Evolutionary conservation across 2,888 invertebrate species (phyloP).

Genomic region (Ophion obscuratus): DNA sequence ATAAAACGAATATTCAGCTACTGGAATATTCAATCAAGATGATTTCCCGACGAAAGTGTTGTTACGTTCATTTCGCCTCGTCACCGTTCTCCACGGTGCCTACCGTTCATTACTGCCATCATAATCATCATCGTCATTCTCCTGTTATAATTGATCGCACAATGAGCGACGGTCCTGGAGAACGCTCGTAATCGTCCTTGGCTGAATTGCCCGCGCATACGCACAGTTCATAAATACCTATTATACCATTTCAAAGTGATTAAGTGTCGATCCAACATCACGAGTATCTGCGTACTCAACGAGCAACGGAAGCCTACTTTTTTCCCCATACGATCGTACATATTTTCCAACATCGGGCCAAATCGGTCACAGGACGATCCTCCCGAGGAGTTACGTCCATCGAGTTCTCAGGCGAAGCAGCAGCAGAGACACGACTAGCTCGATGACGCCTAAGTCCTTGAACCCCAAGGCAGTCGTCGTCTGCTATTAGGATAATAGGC

Average conservation of each 20-base stretch:
- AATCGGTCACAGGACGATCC: too few species aligned
- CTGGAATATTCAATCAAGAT: too few species aligned
- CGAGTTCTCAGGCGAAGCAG: too few species aligned
- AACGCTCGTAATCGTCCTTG: constrained; percentile 52
- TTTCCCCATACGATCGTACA: too few species aligned
- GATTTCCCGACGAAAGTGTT: background rate
- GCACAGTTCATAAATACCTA: background rate
- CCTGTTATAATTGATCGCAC: constrained; percentile 60
- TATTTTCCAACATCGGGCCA: too few species aligned
- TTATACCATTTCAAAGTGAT: background rate
- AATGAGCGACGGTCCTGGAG: constrained; percentile 31
- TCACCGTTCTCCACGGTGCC: constrained; percentile 35
- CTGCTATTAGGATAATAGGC: background rate
- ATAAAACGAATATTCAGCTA: too few species aligned
- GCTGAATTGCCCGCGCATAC: constrained; percentile 37
- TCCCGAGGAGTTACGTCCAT: background rate
- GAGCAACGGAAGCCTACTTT: too few species aligned
- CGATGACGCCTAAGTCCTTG: background rate
- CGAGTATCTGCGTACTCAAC: too few species aligned
- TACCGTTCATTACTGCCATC: constrained; percentile 22
- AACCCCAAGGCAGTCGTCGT: background rate
- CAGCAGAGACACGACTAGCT: too few species aligned
- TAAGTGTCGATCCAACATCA: background rate
- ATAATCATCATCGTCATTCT: constrained; percentile 34
- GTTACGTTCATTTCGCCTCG: constrained; percentile 14